Base-by-base conservation (phyloP, 2,888 invertebrate species). In the Julus scanicus region DNA sequence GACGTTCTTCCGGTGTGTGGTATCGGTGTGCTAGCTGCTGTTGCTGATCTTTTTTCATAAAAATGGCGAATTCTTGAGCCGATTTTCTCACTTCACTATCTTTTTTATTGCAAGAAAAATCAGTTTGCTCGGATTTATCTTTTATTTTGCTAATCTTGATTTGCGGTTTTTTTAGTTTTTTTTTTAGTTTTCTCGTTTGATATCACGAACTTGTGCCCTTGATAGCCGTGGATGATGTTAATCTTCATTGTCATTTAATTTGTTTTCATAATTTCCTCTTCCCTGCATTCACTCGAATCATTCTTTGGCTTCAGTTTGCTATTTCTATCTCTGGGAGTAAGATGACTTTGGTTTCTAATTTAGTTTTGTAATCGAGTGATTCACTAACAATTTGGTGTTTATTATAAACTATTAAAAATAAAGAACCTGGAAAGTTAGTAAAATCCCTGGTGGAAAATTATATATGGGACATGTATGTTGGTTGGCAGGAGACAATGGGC, bases 21-120 rank as follows among this genome's bases (percentile, higher is more conserved):
- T 86, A 57, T 85, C 86, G 57, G 86, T 86, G 86, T 86, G 53
- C 86, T 86, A 86, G 80, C 80, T 80, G 80, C 80, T 80, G 80
- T 80, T 80, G 80, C 80, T 80, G 80, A 80, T 80, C 80, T 37
- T 37, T 80, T 44, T 44, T 29, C 37, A 37, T 44, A 53, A 80
- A 80, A 71, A 29, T 29, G 71, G 71, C 71, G 29, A 48, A 48
- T 71, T 57, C 29, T 71, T 29, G 0, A 80, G 80, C 29, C 80
- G 11, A 13, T 53, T 80, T 29, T 29, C 37, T 80, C 37, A 80
- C 80, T 80, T 39, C 37, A 37, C 37, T 80, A 37, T 80, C 29
- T 29, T 8, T 44, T 71, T 71, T 80, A 4, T 37, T 80, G 63
- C 63, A 17, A 57, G 57, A 17, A 17, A 57, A 57, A 15, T 57